Evolutionary conservation across 2,797 vertebrate species (phyloP).

Genomic region (Threskiornis aethiopicus): DNA sequence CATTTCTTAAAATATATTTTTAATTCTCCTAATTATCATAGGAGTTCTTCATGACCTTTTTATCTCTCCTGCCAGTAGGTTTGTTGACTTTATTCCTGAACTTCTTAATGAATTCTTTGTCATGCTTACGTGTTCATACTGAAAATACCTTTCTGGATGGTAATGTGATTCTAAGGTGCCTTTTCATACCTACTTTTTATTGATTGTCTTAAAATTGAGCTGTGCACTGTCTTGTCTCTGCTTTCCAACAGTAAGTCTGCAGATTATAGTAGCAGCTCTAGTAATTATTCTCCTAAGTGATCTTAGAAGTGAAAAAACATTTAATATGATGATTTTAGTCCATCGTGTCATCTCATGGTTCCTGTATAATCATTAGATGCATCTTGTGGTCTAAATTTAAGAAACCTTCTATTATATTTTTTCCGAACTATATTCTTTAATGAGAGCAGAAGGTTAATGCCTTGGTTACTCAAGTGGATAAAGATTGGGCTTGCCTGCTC

Average conservation of each 20-base stretch:
- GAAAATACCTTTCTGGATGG: background rate
- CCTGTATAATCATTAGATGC: background rate
- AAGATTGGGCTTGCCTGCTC: background rate
- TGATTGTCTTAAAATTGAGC: conserved; percentile 4
- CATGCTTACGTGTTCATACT: background rate
- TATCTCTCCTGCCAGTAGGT: background rate
- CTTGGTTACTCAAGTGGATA: background rate
- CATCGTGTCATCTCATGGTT: background rate
- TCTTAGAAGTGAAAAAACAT: background rate
- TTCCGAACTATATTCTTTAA: background rate
- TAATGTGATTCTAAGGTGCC: background rate
- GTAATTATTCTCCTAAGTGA: background rate
- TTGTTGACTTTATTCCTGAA: background rate
- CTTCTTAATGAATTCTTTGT: background rate
- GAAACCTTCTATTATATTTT: background rate
- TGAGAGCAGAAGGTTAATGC: background rate
- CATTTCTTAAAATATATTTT: background rate
- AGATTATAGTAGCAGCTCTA: background rate
- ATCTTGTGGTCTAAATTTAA: background rate
- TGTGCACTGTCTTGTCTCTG: background rate
- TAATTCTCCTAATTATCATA: background rate
- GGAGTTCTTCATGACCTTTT: background rate
- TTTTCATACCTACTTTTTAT: background rate
- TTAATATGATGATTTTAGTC: background rate
- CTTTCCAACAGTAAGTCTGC: background rate